Evolutionary conservation across 2,888 invertebrate species (phyloP).

Genomic region (Asteroscopus sphinx): DNA sequence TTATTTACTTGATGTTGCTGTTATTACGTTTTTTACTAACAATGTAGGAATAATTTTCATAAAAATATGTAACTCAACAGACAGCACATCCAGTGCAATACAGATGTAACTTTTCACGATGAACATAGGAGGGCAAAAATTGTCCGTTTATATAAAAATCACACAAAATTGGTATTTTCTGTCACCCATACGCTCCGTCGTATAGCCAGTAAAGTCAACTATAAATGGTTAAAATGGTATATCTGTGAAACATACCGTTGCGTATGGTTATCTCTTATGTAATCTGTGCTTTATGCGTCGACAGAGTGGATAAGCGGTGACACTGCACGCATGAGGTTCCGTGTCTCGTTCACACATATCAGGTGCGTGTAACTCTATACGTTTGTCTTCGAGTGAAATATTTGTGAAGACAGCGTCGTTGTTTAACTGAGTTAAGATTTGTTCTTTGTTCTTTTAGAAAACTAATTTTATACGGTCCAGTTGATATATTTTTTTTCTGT

Average conservation of each 20-base stretch:
- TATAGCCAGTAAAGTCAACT: no score
- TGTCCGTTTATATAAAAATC: no score
- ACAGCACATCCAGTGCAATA: no score
- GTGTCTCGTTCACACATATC: constrained; percentile 39
- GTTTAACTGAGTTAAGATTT: constrained; percentile 12
- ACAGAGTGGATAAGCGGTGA: constrained; percentile 26
- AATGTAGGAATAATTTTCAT: no score
- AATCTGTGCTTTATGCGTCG: constrained; percentile 31
- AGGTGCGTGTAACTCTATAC: constrained; percentile 41
- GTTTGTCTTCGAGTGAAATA: constrained; percentile 35
- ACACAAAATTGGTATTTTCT: no score
- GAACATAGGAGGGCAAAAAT: no score
- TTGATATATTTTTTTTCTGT: not conserved
- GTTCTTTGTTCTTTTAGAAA: constrained; percentile 1
- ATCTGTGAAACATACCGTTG: constrained; percentile 11
- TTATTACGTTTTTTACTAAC: no score
- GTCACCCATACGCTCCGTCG: no score
- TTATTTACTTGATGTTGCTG: no score
- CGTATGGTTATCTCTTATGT: constrained; percentile 16
- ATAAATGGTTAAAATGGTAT: no score
- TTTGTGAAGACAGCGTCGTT: constrained; percentile 13
- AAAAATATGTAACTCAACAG: no score
- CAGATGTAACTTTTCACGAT: no score
- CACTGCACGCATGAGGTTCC: constrained; percentile 37
- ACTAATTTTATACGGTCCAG: not conserved